Evolutionary conservation across 2,797 vertebrate genomes (phyloP).

Genomic region (Thalassophryne amazonica): DNA sequence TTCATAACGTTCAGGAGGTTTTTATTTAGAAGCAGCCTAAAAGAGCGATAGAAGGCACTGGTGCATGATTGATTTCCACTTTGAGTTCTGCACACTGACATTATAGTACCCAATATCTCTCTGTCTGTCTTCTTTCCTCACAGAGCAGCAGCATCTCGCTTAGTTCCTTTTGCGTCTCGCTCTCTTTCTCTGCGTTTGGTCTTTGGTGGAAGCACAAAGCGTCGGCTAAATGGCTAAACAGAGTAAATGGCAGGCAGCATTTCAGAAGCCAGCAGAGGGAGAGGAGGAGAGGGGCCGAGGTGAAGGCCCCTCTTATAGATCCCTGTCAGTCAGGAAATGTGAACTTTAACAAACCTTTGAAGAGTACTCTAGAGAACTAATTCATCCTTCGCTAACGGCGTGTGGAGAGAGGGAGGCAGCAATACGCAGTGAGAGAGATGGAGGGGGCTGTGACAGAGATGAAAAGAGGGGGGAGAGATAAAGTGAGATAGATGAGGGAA

Average conservation of each 20-base stretch:
- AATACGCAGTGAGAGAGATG: constrained; percentile 22
- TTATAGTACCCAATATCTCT: constrained; percentile 33
- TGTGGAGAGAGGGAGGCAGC: constrained; percentile 36
- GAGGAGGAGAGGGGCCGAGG: constrained; percentile 59
- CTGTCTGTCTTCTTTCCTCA: constrained; percentile 33
- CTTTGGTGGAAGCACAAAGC: constrained; percentile 64
- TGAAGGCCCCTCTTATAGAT: constrained; percentile 74
- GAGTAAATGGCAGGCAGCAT: constrained; percentile 67
- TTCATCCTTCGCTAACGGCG: constrained; percentile 69
- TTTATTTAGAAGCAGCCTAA: constrained; percentile 47
- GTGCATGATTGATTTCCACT: constrained; percentile 53
- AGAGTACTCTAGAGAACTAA: constrained; percentile 80
- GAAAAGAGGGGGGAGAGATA: constrained; percentile 27
- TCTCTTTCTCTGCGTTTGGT: constrained; percentile 36
- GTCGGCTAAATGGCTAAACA: constrained; percentile 64
- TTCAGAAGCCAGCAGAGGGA: constrained; percentile 59
- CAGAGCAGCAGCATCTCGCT: constrained; percentile 25
- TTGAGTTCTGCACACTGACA: constrained; percentile 54
- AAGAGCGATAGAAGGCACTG: constrained; percentile 22
- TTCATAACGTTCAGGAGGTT: constrained; percentile 26
- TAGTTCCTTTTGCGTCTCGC: constrained; percentile 22
- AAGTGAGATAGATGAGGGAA: constrained; percentile 33
- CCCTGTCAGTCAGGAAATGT: constrained; percentile 78
- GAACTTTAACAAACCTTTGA: constrained; percentile 82
- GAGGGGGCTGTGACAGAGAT: constrained; percentile 49